phyloP scores from a whole-genome alignment of 2,888 invertebrate genomes.

The Euplagia quadripunctaria region DNA sequence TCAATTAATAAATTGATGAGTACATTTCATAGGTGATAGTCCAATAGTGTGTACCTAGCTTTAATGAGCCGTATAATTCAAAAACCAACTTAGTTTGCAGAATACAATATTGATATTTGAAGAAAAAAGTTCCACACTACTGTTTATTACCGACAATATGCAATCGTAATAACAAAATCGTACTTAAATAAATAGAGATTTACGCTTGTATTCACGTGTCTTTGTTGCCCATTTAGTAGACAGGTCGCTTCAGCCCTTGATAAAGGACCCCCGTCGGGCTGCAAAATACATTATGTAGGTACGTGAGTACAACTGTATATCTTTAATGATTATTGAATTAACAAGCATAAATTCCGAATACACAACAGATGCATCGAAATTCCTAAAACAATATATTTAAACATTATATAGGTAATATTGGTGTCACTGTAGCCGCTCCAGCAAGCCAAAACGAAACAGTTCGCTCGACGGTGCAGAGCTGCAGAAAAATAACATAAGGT shows the following conservation, averaged over 20 bases:
- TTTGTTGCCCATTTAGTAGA: not conserved
- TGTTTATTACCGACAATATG: not conserved
- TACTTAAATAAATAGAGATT: too few species aligned
- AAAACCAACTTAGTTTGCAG: too few species aligned
- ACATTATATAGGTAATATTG: constrained; percentile 3
- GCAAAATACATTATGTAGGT: not conserved
- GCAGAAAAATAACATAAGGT: constrained; percentile 20
- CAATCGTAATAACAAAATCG: not conserved
- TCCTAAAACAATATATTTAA: not conserved
- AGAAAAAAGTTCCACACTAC: too few species aligned
- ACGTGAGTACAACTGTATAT: not conserved
- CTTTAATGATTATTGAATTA: not conserved
- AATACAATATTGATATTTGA: too few species aligned
- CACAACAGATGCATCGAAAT: constrained; percentile 47
- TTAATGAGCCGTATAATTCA: too few species aligned
- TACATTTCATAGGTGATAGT: too few species aligned
- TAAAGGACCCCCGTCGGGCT: not conserved
- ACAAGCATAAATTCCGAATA: constrained; percentile 33
- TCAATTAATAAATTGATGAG: not conserved
- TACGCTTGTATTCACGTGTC: too few species aligned
- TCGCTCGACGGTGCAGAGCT: constrained; percentile 40
- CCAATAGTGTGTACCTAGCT: too few species aligned
- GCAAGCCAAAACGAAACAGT: constrained; percentile 50
- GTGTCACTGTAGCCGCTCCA: constrained; percentile 52
- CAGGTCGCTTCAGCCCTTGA: too few species aligned